A percentile compares a stretch with the other conserved stretches of the same genome.
Evolutionary conservation across 37 sponge, comb jelly and placozoan species (phyloP).

Genomic region (Tethya wilhelma): DNA sequence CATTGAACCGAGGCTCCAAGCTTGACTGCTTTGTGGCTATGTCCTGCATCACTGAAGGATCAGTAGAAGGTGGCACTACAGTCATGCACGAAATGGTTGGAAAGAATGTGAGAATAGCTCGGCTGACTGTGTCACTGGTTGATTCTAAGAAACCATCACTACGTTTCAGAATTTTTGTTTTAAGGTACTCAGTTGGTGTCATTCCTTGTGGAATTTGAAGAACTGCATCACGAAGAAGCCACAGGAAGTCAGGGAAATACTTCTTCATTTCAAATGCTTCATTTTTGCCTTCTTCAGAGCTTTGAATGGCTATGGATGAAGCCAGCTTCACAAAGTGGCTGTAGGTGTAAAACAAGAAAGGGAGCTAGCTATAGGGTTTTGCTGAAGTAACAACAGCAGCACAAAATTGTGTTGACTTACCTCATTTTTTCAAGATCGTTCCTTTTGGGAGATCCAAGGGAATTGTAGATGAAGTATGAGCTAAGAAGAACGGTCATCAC

Average conservation of each 20-base stretch:
- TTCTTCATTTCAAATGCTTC: conserved; percentile 14
- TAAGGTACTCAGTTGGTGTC: conserved; percentile 34
- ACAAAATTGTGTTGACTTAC: not conserved
- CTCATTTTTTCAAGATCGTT: conserved; percentile 18
- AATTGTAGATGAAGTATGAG: conserved; percentile 37
- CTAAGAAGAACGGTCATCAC: conserved; percentile 24
- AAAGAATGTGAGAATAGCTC: conserved; percentile 18
- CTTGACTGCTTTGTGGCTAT: conserved; percentile 3
- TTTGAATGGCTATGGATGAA: conserved; percentile 2
- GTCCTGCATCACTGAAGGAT: conserved; percentile 16
- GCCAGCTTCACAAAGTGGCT: conserved; percentile 31
- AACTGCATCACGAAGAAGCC: conserved; percentile 42
- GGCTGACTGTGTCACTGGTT: not conserved
- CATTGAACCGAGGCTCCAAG: conserved; percentile 17
- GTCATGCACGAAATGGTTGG: conserved; percentile 34
- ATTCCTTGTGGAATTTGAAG: conserved; percentile 11
- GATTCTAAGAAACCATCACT: not conserved
- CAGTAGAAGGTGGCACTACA: conserved; percentile 18
- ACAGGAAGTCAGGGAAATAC: conserved; percentile 49
- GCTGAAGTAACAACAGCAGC: too few relatives aligned
- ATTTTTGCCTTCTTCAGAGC: not conserved
- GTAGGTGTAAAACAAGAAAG: not conserved
- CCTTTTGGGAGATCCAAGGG: conserved; percentile 2
- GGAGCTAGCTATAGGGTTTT: not conserved
- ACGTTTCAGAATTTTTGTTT: not conserved